Percentiles rank a stretch among this genome's conserved stretches.
Evolutionary conservation across 2,888 invertebrate genomes (phyloP).

Genomic region (Scrobipalpa atriplicella): DNA sequence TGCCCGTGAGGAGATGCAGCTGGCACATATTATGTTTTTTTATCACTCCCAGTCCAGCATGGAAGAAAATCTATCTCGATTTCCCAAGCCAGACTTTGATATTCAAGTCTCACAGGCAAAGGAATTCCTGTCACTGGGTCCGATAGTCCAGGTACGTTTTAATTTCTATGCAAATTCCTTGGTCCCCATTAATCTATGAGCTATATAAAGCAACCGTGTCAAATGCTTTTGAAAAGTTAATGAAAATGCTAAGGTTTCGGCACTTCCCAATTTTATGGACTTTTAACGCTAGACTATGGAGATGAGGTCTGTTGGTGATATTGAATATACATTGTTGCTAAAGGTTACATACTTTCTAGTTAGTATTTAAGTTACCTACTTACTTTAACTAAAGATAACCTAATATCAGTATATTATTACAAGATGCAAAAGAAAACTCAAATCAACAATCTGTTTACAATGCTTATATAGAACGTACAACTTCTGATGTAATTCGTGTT

Average conservation of each 20-base stretch:
- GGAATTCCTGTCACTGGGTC: constrained; percentile 65
- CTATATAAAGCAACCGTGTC: constrained; percentile 60
- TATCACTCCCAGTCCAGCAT: too few relatives aligned
- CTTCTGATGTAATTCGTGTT: too few relatives aligned
- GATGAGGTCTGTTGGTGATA: neutral
- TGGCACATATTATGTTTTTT: too few relatives aligned
- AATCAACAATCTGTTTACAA: too few relatives aligned
- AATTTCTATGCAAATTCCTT: constrained; percentile 82
- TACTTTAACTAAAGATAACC: too few relatives aligned
- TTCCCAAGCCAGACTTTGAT: constrained; percentile 23
- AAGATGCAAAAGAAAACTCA: too few relatives aligned
- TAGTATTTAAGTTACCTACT: neutral
- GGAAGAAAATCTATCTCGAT: neutral
- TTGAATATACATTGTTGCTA: neutral
- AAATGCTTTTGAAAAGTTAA: constrained; percentile 73
- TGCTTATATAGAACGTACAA: too few relatives aligned
- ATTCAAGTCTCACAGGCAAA: constrained; percentile 42
- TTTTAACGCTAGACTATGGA: constrained; percentile 18
- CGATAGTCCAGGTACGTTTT: constrained; percentile 81
- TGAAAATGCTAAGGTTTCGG: constrained; percentile 59
- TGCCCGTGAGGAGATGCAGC: too few relatives aligned
- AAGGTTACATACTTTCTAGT: neutral
- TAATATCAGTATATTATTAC: too few relatives aligned
- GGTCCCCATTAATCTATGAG: constrained; percentile 75
- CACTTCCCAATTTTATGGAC: constrained; percentile 32